Base-by-base conservation (phyloP, 92 coral and sea anemone species). In the Meandrina meandrites region DNA sequence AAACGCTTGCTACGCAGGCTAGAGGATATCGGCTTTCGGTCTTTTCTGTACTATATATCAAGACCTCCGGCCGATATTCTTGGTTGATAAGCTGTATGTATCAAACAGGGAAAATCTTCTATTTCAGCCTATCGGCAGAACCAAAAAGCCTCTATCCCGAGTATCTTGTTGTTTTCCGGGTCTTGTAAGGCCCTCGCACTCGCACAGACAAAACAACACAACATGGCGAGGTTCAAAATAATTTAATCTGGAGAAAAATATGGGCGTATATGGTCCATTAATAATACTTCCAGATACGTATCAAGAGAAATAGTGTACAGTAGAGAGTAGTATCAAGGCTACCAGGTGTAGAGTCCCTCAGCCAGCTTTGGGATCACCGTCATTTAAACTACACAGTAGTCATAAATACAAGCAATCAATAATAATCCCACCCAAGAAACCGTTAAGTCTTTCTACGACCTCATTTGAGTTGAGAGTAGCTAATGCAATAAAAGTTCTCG, bases 201-300 rank as follows among this genome's bases (percentile, higher is more conserved):
- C 11, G 14, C 0, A 24, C 21, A 17, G 18, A 5, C 70, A 18
- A 62, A 68, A 27, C 28, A 73, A 31, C 34, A 27, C 80, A 19
- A 73, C 62, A 37, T 8, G 48, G 27, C 35, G 84, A 45, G 70
- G 79, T 86, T 86, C 85, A 79, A 75, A 91, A 88, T 91, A 91
- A 91, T 91, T 91, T 91, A 91, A 91, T 91, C 90, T 79, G 90
- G 91, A 84, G 86, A 91, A 91, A 91, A 91, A 91, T 91, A 91
- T 83, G 94, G 91, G 89, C 86, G 75, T 86, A 47, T 77, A 78
- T 62, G 81, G 86, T 76, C 83, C 88, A 85, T 77, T 34, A 47
- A 64, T 81, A 84, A 74, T 81, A 84, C 53, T 76, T 76, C 88
- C 88, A 85, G 88, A 85, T 77, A 84, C 7, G 81, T 84, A 32